These are phyloP conservation scores for Seira musarum DNA, from an alignment of 2,888 invertebrate species.

Conservation along the genomic window DNA sequence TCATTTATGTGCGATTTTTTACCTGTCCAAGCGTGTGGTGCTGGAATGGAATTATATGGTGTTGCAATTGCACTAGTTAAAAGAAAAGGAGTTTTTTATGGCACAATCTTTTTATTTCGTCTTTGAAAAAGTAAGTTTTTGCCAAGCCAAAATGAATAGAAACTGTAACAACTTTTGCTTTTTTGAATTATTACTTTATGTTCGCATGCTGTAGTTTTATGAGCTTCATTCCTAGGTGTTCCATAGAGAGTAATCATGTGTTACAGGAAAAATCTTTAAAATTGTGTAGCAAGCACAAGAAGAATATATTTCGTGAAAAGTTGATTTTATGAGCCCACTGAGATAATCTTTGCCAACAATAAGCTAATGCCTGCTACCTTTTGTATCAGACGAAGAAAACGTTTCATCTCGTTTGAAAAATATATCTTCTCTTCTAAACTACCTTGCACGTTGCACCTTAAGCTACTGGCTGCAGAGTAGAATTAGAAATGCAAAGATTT, in stretches of 20 bases:
- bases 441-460: not conserved
- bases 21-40: not conserved
- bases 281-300: not conserved
- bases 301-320: constrained; percentile 50
- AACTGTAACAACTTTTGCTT: not conserved
- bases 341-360: constrained; percentile 57
- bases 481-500: not conserved
- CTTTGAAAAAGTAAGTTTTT: not conserved
- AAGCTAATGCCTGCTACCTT: constrained; percentile 26
- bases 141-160: not conserved
- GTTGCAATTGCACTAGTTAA: not conserved
- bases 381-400: not conserved
- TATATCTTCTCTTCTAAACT: too few relatives aligned
- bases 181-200: too few relatives aligned
- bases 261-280: constrained; percentile 3
- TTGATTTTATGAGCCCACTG: constrained; percentile 56
- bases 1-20: not conserved
- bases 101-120: not conserved
- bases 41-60: too few relatives aligned
- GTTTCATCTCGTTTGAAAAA: too few relatives aligned
- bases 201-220: not conserved
- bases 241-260: constrained; percentile 12
- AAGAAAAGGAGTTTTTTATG: not conserved
- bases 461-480: too few relatives aligned
- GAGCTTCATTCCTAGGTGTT: constrained; percentile 8